Evolutionary conservation across 2,797 vertebrate genomes (phyloP), one percentile per base, ranked within the genome.

Genomic region (Psittacula echo): DNA sequence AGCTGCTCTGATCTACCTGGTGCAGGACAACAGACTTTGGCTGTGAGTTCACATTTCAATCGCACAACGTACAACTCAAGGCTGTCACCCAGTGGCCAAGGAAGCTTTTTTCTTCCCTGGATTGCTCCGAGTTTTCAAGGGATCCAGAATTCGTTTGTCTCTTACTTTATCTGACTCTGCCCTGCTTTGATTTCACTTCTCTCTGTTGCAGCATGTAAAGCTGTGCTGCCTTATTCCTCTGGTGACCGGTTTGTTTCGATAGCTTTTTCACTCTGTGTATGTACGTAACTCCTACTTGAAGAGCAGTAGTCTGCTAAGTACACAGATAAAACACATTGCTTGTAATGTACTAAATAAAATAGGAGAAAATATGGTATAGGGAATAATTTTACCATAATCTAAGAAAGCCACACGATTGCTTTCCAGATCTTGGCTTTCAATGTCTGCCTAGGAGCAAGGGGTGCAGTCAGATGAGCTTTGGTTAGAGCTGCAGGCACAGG

Each of bases 1-100:
- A 16, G 18, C 37, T 51, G 2, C 27, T 0, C 22, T 7, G 45
- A 26, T 3, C 37, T 23, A 4, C 7, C 9, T 1, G 24, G 18
- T 3, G 5, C 1, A 30, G 45, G 22, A 10, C 1, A 11, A 3
- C 11, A 8, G 5, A 3, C 13, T 4, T 7, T 1, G 41, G 8
- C 1, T 1, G 4, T 0, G 13, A 60, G 12, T 61, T 20, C 10
- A 7, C 20, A 4, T 2, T 10, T 9, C 73, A 1, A 0, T 0
- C 7, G 9, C 2, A 2, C 62, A 9, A 53, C 18, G 8, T 4
- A 0, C 14, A 29, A 29, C 58, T 91, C 89, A 9, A 65, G 72
- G 37, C 89, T 96, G 93, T 73, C 94, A 44, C 89, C 85, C 87
- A 13, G 91, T 80, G 96, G 93, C 94, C 53, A 26, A 13, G 27